Conservation (phyloP, 2,113 vertebrate genomes). For the Corythoichthys intestinalis region DNA sequence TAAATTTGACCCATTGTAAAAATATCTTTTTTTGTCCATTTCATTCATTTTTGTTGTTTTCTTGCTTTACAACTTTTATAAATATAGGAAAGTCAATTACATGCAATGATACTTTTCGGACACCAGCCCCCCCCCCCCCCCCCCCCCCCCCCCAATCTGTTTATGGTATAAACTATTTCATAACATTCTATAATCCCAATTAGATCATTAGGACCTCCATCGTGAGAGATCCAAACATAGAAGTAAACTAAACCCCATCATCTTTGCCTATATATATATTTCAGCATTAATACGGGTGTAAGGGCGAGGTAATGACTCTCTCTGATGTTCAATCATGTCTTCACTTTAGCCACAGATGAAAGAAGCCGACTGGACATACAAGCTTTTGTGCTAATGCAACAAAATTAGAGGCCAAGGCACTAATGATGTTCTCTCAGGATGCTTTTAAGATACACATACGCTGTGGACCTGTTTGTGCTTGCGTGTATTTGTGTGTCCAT, state of each 20-base stretch:
- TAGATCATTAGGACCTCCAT: background rate
- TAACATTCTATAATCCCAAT: constrained; percentile 4
- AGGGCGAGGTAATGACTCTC: constrained; percentile 45
- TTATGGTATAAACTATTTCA: too few relatives aligned
- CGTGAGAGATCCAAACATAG: constrained; percentile 30
- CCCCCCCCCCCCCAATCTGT: too few relatives aligned
- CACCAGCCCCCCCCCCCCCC: too few relatives aligned
- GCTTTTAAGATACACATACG: constrained; percentile 18
- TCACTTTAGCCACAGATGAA: constrained; percentile 49
- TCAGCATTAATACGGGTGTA: constrained; percentile 44
- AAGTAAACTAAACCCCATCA: constrained; percentile 31
- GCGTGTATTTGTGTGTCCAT: background rate
- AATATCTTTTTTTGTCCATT: too few relatives aligned
- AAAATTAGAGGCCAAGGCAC: constrained; percentile 47
- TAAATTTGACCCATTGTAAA: too few relatives aligned
- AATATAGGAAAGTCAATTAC: too few relatives aligned
- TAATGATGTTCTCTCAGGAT: constrained; percentile 59
- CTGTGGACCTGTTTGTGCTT: background rate
- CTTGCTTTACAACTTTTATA: too few relatives aligned
- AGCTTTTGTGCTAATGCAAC: constrained; percentile 47
- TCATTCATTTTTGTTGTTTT: too few relatives aligned
- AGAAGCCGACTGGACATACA: constrained; percentile 41
- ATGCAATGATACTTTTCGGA: too few relatives aligned
- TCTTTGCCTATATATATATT: constrained; percentile 29
- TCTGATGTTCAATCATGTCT: constrained; percentile 58